Conservation (phyloP, 2,113 vertebrate species). For the Pterocles orientalis region DNA sequence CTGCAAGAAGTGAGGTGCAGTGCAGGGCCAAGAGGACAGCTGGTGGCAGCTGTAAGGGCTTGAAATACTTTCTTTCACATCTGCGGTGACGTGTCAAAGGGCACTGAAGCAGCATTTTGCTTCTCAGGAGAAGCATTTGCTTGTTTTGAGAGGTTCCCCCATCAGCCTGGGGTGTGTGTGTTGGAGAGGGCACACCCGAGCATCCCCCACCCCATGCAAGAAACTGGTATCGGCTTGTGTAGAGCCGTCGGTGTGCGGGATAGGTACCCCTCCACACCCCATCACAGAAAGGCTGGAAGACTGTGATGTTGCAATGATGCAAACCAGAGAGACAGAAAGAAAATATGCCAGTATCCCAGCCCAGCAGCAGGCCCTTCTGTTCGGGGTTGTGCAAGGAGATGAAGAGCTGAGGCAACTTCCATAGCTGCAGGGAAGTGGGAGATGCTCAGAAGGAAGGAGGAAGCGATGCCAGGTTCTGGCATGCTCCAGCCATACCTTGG, state of each 20-base stretch:
- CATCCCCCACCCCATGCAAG: neutral
- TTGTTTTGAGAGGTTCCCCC: neutral
- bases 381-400: neutral
- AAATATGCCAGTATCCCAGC: neutral
- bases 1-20: neutral
- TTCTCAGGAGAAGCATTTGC: neutral
- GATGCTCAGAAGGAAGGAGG: neutral
- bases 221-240: neutral
- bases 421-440: neutral
- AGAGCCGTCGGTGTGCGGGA: neutral
- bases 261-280: neutral
- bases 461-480: neutral
- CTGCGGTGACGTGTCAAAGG: neutral
- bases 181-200: neutral
- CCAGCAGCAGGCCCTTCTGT: neutral
- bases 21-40: neutral
- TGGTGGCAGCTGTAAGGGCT: neutral
- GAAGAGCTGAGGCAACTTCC: neutral
- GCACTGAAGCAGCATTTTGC: neutral
- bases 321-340: neutral
- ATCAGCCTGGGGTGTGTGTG: neutral
- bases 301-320: neutral
- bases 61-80: neutral
- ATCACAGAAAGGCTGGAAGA: neutral
- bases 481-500: accelerated